Percentiles rank a stretch among this genome's conserved stretches.
These are phyloP conservation scores for Amazona guildingii DNA, from an alignment of 2,113 vertebrate genomes.

Conservation along the genomic window DNA sequence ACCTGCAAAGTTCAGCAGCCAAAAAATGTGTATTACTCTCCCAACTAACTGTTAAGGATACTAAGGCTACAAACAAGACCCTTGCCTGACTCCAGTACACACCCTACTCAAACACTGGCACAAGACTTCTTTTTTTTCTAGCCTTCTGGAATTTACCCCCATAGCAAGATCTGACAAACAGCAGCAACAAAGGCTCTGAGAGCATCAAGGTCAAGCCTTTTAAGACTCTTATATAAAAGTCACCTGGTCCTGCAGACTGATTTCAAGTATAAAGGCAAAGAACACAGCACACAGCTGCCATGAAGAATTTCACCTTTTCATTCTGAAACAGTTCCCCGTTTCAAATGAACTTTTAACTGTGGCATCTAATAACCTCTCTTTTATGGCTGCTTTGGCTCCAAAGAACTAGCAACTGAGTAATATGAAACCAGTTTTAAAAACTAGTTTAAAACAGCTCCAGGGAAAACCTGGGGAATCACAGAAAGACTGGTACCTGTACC, in stretches of 20 bases:
- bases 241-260: conserved; percentile 9
- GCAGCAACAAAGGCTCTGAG: neutral
- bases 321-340: neutral
- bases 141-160: neutral
- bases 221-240: conserved; percentile 45
- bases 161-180: neutral
- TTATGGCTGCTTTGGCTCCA: neutral
- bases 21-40: neutral
- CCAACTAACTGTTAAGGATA: neutral
- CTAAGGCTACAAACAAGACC: neutral
- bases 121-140: neutral
- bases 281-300: neutral
- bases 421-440: neutral
- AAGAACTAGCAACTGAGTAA: neutral
- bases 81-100: neutral
- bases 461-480: neutral
- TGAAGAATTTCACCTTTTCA: neutral
- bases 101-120: neutral
- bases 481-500: neutral
- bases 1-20: neutral
- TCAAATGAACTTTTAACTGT: neutral
- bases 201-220: conserved; percentile 50
- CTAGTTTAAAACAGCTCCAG: neutral
- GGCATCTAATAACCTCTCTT: neutral
- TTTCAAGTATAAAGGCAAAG: neutral